phyloP scores from a whole-genome alignment of 2,113 vertebrate genomes.

The Accipiter virgatus region DNA sequence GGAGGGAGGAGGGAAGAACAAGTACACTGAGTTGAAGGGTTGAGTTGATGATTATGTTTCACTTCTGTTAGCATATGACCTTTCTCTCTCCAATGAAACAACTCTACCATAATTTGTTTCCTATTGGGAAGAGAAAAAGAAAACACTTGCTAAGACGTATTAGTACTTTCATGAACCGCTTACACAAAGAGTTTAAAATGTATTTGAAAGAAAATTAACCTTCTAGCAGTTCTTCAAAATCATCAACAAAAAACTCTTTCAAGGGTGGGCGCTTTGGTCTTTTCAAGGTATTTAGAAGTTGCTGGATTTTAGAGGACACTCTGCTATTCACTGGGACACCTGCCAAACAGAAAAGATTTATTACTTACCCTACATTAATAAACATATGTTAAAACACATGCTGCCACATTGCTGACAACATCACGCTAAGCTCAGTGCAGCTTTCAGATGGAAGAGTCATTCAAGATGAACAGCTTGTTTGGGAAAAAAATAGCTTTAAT shows the following conservation, averaged over 20 bases:
- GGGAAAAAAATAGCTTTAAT: background rate
- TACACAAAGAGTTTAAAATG: background rate
- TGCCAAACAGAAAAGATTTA: constrained; percentile 35
- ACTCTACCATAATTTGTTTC: background rate
- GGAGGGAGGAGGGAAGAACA: background rate
- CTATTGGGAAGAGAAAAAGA: background rate
- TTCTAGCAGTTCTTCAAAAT: constrained; percentile 93
- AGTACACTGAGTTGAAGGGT: background rate
- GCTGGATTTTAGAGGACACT: constrained; percentile 97
- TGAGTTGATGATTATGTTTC: background rate
- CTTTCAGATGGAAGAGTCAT: background rate
- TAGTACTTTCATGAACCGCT: background rate
- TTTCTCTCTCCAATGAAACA: background rate
- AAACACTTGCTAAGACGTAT: background rate
- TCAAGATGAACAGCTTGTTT: background rate
- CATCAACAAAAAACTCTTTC: constrained; percentile 94
- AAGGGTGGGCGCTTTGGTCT: constrained; percentile 92
- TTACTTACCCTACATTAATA: background rate
- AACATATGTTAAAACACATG: background rate
- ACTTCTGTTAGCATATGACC: background rate
- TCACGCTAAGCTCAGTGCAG: background rate
- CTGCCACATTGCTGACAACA: background rate
- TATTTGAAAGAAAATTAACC: constrained; percentile 73
- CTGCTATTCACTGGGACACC: constrained; percentile 94
- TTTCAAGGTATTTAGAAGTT: constrained; percentile 95